phyloP scores from a whole-genome alignment of 2,888 invertebrate species.

The Rambutsinella grinnellia region DNA sequence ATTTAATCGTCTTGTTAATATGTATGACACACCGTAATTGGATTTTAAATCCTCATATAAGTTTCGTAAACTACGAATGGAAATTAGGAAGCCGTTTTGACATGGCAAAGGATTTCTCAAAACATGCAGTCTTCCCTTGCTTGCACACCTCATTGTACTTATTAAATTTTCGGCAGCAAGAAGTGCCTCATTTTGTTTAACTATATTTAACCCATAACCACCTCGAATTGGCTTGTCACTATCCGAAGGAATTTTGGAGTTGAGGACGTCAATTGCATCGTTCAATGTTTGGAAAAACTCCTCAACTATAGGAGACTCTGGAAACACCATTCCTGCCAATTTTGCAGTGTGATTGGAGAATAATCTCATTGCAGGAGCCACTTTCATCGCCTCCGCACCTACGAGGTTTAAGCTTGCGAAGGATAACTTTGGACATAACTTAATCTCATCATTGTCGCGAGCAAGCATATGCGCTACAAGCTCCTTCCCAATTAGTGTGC shows the following conservation, averaged over 20 bases:
- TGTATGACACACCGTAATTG: not conserved
- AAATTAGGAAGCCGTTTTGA: slow-evolving; percentile 11
- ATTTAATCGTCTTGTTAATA: slow-evolving; percentile 37
- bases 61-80: not conserved
- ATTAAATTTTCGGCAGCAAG: not conserved
- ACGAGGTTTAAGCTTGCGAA: not conserved
- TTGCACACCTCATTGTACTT: not conserved
- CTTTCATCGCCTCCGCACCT: slow-evolving; percentile 19
- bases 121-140: not conserved
- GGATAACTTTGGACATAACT: slow-evolving; percentile 6
- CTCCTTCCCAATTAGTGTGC: slow-evolving; percentile 18
- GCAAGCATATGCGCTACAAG: not conserved
- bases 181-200: not conserved
- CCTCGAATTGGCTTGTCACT: not conserved
- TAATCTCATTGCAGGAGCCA: not conserved
- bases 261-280: slow-evolving; percentile 13
- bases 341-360: slow-evolving; percentile 9
- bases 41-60: not conserved
- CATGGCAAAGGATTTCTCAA: not conserved
- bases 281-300: not conserved
- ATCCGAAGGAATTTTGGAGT: not conserved
- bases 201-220: not conserved
- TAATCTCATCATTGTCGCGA: not conserved
- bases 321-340: not conserved
- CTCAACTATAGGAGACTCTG: not conserved